Evolutionary conservation across 1,140 invertebrate genomes (phyloP), one percentile per base, ranked within the genome.

Genomic region (Zaprionus davidi): DNA sequence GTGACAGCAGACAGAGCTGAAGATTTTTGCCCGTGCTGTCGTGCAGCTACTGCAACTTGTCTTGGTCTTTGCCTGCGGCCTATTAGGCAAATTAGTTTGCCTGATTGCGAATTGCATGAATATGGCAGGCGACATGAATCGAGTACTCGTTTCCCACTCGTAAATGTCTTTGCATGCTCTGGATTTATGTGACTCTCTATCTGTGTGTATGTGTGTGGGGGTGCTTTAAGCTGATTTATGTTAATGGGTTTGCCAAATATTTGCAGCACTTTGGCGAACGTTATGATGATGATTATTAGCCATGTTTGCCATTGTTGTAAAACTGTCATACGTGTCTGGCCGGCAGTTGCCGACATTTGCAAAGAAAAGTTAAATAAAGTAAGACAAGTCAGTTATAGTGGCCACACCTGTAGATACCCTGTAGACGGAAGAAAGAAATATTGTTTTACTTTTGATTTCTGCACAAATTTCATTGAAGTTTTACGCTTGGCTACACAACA

Each of bases 211-310:
- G 6, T 17, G 38, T 7, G 63, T 56, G 53, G 66, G 31, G 9
- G 31, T 79, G 41, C 28, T 59, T 57, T 69, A 72, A 73, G 57
- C 53, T 90, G 85, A 88, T 88, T 88, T 88, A 88, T 87, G 84
- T 84, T 87, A 72, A 87, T 84, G 81, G 78, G 49, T 56, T 78
- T 83, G 68, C 58, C 81, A 84, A 88, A 88, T 84, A 88, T 83
- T 84, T 88, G 74, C 83, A 66, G 57, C 78, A 86, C 82, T 86
- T 86, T 55, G 73, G 73, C 74, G 20, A 78, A 66, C 75, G 78
- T 84, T 81, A 81, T 78, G 79, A 82, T 90, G 71, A 81, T 85
- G 73, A 84, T 88, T 88, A 90, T 85, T 85, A 76, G 76, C 73
- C 83, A 75, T 90, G 79, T 90, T 90, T 88, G 81, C 71, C 78